Base-by-base conservation (phyloP, 2,888 invertebrate genomes). In the Trissonchulus latispiculum region DNA sequence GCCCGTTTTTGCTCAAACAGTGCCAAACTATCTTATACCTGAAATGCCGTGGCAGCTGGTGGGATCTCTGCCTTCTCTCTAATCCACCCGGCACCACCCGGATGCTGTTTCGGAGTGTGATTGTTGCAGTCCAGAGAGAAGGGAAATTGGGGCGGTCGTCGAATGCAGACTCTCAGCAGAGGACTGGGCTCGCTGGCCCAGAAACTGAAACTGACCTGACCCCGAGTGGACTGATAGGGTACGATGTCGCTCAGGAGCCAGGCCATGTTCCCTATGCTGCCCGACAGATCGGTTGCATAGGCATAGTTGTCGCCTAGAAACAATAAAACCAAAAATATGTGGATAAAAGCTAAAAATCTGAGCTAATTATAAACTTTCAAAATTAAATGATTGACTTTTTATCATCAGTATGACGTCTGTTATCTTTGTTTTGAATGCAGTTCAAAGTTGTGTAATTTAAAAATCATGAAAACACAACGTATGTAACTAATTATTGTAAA, bases 81-180 rank as follows among this genome's bases (percentile, higher is more conserved):
- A 23, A 23, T 23, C 48, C 48, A 48, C 8, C 48, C 48, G 23
- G 48, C 8, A 8, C 48, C 48, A 8, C 48, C 48, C 48, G 48
- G 48, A 23, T 48, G 48, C 8, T 48, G 23, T 8, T 23, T 8
- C 8, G 48, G 48, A 8, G 23, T 8, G 48, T 48, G 8, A 48
- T 23, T 48, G 32, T 35, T 61, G 61, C 71, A 71, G 35, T 61
- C 61, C 2, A 71, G 35, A 2, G 61, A 37, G 33, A 48, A 48
- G 3, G 71, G 71, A 29, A 48, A 71, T 2, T 59, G 48, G 61
- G 71, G 71, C 2, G 71, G 71, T 61, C 48, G 37, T 2, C 71
- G 71, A 31, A 37, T 61, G 33, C 71, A 71, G 2, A 71, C 33
- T 31, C 36, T n/a, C 2, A 71, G 35, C 2, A n/a, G 15, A 3